Base-by-base conservation (phyloP, 2,888 invertebrate species). In the Hyppa rectilinea region DNA sequence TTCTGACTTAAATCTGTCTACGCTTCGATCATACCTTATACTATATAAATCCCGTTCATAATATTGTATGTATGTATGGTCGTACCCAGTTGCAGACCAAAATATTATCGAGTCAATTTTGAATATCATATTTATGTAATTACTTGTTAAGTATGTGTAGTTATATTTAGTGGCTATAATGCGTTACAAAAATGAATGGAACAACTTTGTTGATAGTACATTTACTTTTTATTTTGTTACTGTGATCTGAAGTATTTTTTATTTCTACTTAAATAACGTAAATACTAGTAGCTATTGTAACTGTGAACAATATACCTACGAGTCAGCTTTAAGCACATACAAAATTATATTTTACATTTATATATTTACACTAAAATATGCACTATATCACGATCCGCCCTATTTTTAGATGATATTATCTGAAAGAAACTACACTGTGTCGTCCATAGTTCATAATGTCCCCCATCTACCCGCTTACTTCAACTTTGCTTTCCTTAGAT, bases 71-170 rank as follows among this genome's bases (percentile, higher is more conserved):
- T 80, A 75, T 78, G 80, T 87, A 88, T 88, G 91, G 89, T 91
- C 89, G 83, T 89, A 87, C 88, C 86, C 89, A 85, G 87, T 92
- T 92, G 87, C 90, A 92, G 93, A 95, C 94, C 94, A 94, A 95
- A 89, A 91, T 89, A 92, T 80, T 85, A 86, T 92, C 87, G 89
- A 93, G 95, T 95, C 96, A 95, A 96, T 95, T 95, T 93, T 90
- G 90, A 92, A 92, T 93, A 93, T 92, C 92, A 89, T 82, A 77
- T 80, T 85, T 87, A 89, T 91, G 79, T 86, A 89, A 87, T 84
- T 92, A 92, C 89, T 91, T 92, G 88, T 90, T 92, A 94, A 92
- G 92, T 92, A 89, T 89, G 84, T 90, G 92, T 91, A 90, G 87
- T 83, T 88, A 87, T 88, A 90, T 89, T 90, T 92, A 93, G 91